Conservation (phyloP, 2,113 vertebrate genomes). For the Callocephalon fimbriatum region DNA sequence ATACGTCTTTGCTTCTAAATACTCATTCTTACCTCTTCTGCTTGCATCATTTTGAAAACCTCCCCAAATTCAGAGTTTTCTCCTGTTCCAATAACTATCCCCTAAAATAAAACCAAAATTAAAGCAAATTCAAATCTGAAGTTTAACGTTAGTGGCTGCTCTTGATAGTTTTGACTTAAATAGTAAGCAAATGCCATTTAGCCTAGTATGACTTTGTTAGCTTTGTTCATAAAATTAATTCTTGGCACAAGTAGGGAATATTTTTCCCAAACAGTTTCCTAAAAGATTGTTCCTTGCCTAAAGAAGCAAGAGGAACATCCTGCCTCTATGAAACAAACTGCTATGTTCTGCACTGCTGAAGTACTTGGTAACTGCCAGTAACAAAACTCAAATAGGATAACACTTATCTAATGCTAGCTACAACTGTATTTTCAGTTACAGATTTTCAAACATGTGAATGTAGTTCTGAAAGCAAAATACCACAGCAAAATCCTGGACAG, state of each 20-base stretch:
- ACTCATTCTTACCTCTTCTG: slow-evolving; percentile 90
- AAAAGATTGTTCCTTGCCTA: neutral
- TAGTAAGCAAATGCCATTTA: neutral
- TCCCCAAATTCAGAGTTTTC: slow-evolving; percentile 98
- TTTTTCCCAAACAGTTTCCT: neutral
- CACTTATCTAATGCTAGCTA: neutral
- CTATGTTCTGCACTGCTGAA: neutral
- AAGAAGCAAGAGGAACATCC: neutral
- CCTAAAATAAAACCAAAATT: slow-evolving; percentile 75
- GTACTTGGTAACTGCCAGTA: neutral
- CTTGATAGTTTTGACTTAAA: neutral
- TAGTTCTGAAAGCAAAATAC: neutral
- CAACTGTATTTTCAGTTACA: neutral
- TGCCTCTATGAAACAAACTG: neutral
- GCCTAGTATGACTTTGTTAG: neutral
- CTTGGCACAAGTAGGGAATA: neutral
- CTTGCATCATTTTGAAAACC: slow-evolving; percentile 99
- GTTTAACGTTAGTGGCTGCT: neutral
- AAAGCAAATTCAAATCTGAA: neutral
- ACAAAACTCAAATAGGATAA: neutral
- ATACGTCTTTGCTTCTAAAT: neutral
- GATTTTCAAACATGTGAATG: fast-evolving
- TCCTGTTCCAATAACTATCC: slow-evolving; percentile 97
- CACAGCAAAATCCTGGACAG: neutral
- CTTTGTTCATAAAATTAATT: neutral